Percentiles rank a stretch among this genome's conserved stretches.
These are phyloP conservation scores for Bombus confusus DNA, from an alignment of 1,140 invertebrate species.

Conservation along the genomic window DNA sequence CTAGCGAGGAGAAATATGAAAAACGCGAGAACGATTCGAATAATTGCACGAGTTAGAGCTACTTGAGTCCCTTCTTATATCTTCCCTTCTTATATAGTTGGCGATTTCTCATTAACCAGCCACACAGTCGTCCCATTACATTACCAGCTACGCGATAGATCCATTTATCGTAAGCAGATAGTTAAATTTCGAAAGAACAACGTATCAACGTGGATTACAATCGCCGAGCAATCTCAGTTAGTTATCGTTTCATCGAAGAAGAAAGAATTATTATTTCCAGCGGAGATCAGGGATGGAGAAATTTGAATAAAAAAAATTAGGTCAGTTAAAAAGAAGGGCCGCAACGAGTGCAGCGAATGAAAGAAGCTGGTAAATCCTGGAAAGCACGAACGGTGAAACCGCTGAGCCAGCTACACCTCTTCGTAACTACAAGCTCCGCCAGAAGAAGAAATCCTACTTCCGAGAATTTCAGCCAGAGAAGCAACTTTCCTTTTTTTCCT, in stretches of 20 bases:
- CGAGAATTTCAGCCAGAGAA: conserved; percentile 67
- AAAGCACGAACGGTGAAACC: conserved; percentile 41
- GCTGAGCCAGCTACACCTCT: conserved; percentile 41
- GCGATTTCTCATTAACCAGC: no score
- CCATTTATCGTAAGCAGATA: no score
- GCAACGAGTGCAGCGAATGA: conserved; percentile 34
- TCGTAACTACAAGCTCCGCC: conserved; percentile 50
- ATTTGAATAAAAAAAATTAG: conserved; percentile 26
- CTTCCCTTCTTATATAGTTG: no score
- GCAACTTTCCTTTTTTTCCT: conserved; percentile 67
- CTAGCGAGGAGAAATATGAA: background rate
- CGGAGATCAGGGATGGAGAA: conserved; percentile 9
- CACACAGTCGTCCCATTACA: no score
- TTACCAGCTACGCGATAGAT: no score
- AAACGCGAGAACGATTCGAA: background rate
- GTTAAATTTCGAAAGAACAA: no score
- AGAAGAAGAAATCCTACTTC: conserved; percentile 70
- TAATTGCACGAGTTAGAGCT: no score
- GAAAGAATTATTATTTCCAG: background rate
- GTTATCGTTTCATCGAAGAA: background rate
- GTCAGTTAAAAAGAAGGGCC: conserved; percentile 16
- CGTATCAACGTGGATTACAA: no score
- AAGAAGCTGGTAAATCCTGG: conserved; percentile 42
- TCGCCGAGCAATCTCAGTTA: background rate
- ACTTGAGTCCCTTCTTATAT: no score